Percentiles rank a stretch among this genome's conserved stretches.
phyloP scores from a whole-genome alignment of 2,113 vertebrate species.

The Smithornis capensis region DNA sequence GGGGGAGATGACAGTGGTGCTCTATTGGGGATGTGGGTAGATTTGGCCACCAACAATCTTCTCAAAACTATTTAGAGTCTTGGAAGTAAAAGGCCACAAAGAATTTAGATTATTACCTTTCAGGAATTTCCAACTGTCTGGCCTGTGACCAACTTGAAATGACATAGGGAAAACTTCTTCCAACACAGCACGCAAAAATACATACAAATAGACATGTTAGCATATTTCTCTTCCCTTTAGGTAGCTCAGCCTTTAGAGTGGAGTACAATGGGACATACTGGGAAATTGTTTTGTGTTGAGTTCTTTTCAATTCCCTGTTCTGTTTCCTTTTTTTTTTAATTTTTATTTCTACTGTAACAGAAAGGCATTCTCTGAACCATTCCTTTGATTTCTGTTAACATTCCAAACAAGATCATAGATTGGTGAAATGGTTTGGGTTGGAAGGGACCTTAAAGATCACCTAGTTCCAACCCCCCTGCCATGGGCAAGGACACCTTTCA shows the following conservation, averaged over 20 bases:
- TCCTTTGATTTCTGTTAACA: background rate
- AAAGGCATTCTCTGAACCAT: background rate
- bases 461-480: background rate
- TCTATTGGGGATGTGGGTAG: fast-evolving
- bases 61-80: background rate
- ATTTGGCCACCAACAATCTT: background rate
- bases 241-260: background rate
- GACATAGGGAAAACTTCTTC: background rate
- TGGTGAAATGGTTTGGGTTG: background rate
- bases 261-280: background rate
- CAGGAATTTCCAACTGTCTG: background rate
- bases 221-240: background rate
- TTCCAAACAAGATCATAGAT: background rate
- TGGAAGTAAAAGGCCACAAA: background rate
- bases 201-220: background rate
- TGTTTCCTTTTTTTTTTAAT: background rate
- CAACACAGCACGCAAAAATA: background rate
- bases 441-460: background rate
- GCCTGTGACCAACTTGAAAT: background rate
- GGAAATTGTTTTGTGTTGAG: background rate
- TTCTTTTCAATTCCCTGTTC: background rate
- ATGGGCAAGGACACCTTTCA: background rate
- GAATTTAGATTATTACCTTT: background rate
- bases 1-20: background rate
- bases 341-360: background rate